These are phyloP conservation scores for Perodicticus potto DNA, from an alignment of 2,797 vertebrate species.

Conservation along the genomic window DNA sequence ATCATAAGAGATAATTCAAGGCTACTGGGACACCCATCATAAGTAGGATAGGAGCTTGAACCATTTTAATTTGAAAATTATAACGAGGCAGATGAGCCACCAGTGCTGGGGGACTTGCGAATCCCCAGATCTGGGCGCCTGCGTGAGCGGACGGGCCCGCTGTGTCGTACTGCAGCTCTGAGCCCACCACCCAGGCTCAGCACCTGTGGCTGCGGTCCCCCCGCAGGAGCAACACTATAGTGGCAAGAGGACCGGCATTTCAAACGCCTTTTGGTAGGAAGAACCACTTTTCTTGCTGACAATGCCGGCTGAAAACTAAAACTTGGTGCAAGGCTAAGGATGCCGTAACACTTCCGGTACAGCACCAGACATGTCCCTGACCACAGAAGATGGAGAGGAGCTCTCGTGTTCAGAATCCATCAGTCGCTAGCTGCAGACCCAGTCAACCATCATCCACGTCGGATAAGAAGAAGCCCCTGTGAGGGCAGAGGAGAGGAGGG, in stretches of 20 bases:
- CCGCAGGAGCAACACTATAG: background rate
- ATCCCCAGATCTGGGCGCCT: background rate
- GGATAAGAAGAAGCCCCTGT: background rate
- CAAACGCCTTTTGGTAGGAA: background rate
- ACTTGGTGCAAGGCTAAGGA: background rate
- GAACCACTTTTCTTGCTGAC: background rate
- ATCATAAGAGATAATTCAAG: background rate
- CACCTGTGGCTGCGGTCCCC: background rate
- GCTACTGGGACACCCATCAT: background rate
- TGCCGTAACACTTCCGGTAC: background rate
- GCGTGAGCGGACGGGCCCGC: background rate
- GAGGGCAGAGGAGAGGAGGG: background rate
- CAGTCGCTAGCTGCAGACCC: background rate
- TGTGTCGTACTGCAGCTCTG: background rate
- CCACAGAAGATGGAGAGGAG: background rate
- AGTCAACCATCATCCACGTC: background rate
- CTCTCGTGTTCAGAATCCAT: background rate
- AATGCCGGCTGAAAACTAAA: background rate
- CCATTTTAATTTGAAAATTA: slow-evolving; percentile 31
- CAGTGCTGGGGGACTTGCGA: background rate
- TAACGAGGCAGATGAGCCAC: background rate
- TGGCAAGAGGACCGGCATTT: background rate
- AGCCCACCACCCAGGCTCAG: background rate
- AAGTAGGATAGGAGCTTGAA: background rate
- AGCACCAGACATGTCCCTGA: background rate